Evolutionary conservation across 2,113 vertebrate genomes (phyloP), one percentile per base, ranked within the genome.

Genomic region (Acrocephalus arundinaceus): DNA sequence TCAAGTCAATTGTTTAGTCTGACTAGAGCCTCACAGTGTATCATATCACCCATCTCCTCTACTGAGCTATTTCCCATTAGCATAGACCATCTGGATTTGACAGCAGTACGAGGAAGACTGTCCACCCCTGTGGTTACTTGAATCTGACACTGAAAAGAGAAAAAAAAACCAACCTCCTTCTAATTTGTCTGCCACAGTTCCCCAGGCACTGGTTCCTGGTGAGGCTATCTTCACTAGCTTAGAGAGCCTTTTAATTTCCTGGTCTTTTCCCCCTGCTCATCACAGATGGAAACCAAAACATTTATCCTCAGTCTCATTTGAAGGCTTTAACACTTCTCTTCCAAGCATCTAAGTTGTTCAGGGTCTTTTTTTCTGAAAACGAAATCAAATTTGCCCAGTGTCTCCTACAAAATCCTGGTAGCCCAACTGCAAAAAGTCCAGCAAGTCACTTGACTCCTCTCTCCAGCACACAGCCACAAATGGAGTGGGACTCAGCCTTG

Each of bases 401-500:
- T 12, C 6, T 75, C 25, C 58, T 27, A 71, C 9, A 63, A 48
- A 71, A 51, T 20, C 43, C 21, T 0, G 3, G 46, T 13, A 68
- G 63, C 46, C 17, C 27, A 10, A 63, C 4, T 22, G 11, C 31
- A 58, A n/a, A 58, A 20, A 90, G 27, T 15, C 33, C 54, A 82
- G 39, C 28, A 67, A 31, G 28, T 9, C 39, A 67, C 11, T 22
- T 6, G 1, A 7, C 33, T 68, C 30, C 23, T 22, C 21, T 67
- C 6, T 25, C 22, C 22, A 1, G 0, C 5, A 5, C 0, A 5
- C 19, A 57, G 25, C 16, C 25, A 4, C 31, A 27, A 37, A 55
- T 2, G 0, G 12, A 3, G 10, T 4, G 5, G 41, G 6, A 51
- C 41, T 28, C 11, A 33, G 41, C n/a, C 43, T 23, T 1, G 0